These are phyloP conservation scores for Microplitis mediator DNA, from an alignment of 1,140 invertebrate genomes.

Conservation along the genomic window DNA sequence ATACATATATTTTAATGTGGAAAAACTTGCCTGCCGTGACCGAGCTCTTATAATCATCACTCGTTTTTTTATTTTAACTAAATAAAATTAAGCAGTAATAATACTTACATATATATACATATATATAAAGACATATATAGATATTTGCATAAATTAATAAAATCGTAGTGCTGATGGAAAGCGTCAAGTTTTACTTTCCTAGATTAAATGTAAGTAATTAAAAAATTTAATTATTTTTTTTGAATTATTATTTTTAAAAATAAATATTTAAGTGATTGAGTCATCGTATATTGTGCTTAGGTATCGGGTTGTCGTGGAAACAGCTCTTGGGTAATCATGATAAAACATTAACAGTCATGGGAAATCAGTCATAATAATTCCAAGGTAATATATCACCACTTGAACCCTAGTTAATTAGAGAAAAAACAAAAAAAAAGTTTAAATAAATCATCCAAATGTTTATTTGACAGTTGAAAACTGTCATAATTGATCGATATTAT, in stretches of 20 bases:
- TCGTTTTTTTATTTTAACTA: neutral
- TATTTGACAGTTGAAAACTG: no score
- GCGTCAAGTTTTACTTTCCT: neutral
- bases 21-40: neutral
- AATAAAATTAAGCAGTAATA: no score
- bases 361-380: neutral
- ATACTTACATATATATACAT: no score
- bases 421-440: no score
- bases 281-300: neutral
- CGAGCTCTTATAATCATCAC: neutral
- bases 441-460: no score
- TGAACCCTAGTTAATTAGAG: no score
- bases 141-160: neutral
- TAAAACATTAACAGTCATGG: neutral
- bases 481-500: neutral
- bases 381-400: neutral
- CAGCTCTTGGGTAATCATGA: neutral
- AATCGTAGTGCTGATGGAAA: neutral
- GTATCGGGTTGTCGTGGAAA: conserved; percentile 16
- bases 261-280: neutral
- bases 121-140: no score
- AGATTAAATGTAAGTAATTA: neutral
- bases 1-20: neutral
- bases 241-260: neutral
- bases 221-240: neutral